Evolutionary conservation across 2,888 invertebrate genomes (phyloP), one percentile per base, ranked within the genome.

Genomic region (Limnephilus lunatus): DNA sequence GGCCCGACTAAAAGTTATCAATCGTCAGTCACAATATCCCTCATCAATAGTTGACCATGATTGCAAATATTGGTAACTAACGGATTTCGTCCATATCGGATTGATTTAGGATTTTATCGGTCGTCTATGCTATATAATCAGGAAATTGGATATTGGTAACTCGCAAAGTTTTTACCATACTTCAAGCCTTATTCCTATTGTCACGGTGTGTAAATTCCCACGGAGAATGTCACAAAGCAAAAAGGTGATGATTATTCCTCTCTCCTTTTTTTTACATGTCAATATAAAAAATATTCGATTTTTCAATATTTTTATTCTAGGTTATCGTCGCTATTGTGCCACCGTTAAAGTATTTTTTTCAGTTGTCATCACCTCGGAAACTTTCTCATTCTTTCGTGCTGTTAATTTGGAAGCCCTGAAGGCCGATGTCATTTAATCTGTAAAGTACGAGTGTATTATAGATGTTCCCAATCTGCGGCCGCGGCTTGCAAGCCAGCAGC

Each of bases 321-420:
- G 35, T 35, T 35, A 35, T 68, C 19, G 5, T 25, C 68, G 25
- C 68, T 68, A 25, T 25, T 68, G 68, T 68, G 68, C 68, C 68
- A 68, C 68, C 15, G 19, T 68, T 68, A 68, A 68, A 68, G 25
- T 82, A 82, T 82, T 15, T 82, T 39, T 32, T 32, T 82, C 82
- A 32, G 82, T 31, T 82, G 82, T 82, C 82, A 31, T 82, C 30
- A 82, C 82, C 30, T 82, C 32, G 12, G 4, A 82, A 82, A 82
- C 82, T 82, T 82, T 82, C 82, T 31, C 32, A 19, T 82, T 82
- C 82, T 82, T 68, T 68, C 25, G 32, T 32, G 82, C 5, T 82
- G 14, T 82, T 82, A 82, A 82, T 82, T 82, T 68, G 68, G 82
- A 82, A 82, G 68, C 68, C 32, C 32, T 82, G 82, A 82, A 82